Conservation (phyloP, 1,140 invertebrate species). For the Panagrolaimus sp. region DNA sequence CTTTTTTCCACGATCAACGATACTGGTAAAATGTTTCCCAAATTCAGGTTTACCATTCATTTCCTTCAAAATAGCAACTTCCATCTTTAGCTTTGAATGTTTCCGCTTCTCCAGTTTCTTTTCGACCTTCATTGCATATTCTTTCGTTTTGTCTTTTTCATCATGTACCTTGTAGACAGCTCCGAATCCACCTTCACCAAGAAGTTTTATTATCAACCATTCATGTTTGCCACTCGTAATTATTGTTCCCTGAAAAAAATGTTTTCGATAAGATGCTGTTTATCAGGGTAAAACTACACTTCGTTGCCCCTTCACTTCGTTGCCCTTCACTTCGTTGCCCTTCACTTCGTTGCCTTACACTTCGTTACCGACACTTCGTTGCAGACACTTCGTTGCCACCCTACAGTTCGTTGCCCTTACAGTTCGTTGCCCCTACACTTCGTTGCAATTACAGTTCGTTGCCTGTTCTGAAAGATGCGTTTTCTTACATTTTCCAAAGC, state of each 20-base stretch:
- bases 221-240: slow-evolving; percentile 13
- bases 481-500: too few relatives aligned
- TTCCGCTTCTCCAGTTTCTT: slow-evolving; percentile 27
- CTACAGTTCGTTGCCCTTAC: too few relatives aligned
- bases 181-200: slow-evolving; percentile 24
- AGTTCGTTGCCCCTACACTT: too few relatives aligned
- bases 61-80: slow-evolving; percentile 21
- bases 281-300: too few relatives aligned
- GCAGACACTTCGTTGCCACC: too few relatives aligned
- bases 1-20: slow-evolving; percentile 26
- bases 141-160: background rate
- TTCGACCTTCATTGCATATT: slow-evolving; percentile 28
- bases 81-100: slow-evolving; percentile 25
- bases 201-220: background rate
- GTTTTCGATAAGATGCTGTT: too few relatives aligned
- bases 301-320: too few relatives aligned
- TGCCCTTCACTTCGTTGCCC: too few relatives aligned
- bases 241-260: background rate
- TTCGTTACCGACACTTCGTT: too few relatives aligned
- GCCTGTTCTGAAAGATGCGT: too few relatives aligned
- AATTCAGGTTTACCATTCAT: background rate
- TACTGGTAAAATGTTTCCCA: slow-evolving; percentile 21
- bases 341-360: too few relatives aligned
- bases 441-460: too few relatives aligned
- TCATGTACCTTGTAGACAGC: slow-evolving; percentile 24